Conservation (phyloP, 2,888 invertebrate species). For the Aphidius colemani region DNA sequence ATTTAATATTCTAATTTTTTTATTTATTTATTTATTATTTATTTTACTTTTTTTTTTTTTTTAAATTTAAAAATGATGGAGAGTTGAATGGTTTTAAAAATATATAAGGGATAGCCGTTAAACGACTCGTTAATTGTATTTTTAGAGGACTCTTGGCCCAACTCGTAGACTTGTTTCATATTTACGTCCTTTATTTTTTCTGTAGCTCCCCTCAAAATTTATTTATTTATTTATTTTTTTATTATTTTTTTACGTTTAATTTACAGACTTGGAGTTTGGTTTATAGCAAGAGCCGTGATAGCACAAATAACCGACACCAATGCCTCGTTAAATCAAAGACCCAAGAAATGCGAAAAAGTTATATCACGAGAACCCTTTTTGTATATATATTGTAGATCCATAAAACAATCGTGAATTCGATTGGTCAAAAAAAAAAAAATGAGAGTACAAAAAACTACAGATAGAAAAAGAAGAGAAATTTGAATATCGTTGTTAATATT, state of each 20-base stretch:
- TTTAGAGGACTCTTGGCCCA: slow-evolving; percentile 49
- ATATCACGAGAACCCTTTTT: background rate
- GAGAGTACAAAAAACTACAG: background rate
- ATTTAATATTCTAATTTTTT: background rate
- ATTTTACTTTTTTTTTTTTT: background rate
- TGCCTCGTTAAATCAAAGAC: slow-evolving; percentile 55
- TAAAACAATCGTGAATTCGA: slow-evolving; percentile 15
- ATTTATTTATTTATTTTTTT: too few species aligned
- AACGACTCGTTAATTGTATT: slow-evolving; percentile 56
- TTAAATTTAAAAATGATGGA: slow-evolving; percentile 3
- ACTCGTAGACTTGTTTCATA: too few species aligned
- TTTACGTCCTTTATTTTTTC: too few species aligned
- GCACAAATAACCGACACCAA: slow-evolving; percentile 52
- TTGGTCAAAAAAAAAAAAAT: background rate
- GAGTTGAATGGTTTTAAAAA: slow-evolving; percentile 2
- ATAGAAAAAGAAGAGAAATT: slow-evolving; percentile 8
- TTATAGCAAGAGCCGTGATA: slow-evolving; percentile 49
- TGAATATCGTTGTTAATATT: slow-evolving; percentile 7
- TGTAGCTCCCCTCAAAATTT: too few species aligned
- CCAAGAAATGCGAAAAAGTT: slow-evolving; percentile 28
- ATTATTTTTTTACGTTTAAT: slow-evolving; percentile 38
- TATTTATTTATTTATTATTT: background rate
- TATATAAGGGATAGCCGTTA: slow-evolving; percentile 42
- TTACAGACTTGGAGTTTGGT: slow-evolving; percentile 55
- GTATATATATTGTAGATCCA: background rate